Evolutionary conservation across 2,888 invertebrate species (phyloP).

Genomic region (Harmothoe impar): DNA sequence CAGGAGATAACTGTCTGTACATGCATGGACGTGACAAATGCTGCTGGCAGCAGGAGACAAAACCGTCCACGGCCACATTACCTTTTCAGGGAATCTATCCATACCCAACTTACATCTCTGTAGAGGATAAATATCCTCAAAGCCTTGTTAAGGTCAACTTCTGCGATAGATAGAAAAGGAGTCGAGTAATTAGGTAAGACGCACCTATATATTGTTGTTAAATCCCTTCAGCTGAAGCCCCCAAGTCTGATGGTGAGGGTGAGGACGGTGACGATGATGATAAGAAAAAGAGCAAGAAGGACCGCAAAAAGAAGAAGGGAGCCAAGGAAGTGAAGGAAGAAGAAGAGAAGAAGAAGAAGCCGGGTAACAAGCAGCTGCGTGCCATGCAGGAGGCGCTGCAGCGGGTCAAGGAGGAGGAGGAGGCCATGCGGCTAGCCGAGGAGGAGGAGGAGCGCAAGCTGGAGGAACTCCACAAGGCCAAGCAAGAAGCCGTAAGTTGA

Average conservation of each 20-base stretch:
- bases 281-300: conserved; percentile 73
- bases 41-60: no score
- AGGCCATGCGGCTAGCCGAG: conserved; percentile 79
- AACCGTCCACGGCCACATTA: no score
- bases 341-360: conserved; percentile 76
- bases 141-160: no score
- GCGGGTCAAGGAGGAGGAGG: conserved; percentile 81
- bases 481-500: conserved; percentile 85
- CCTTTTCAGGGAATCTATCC: no score
- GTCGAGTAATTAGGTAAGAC: no score
- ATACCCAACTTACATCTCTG: no score
- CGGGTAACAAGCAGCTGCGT: conserved; percentile 75
- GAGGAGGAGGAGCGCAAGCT: conserved; percentile 71
- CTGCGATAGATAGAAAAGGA: no score
- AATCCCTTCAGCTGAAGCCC: neutral
- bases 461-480: conserved; percentile 81
- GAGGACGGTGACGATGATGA: conserved; percentile 65
- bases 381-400: conserved; percentile 83
- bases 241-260: conserved; percentile 25
- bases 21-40: no score
- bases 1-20: no score
- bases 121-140: no score
- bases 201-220: neutral
- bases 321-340: conserved; percentile 77
- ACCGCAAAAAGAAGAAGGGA: conserved; percentile 78